Evolutionary conservation across 2,797 vertebrate species (phyloP).

Genomic region (Nannoperca obscura): DNA sequence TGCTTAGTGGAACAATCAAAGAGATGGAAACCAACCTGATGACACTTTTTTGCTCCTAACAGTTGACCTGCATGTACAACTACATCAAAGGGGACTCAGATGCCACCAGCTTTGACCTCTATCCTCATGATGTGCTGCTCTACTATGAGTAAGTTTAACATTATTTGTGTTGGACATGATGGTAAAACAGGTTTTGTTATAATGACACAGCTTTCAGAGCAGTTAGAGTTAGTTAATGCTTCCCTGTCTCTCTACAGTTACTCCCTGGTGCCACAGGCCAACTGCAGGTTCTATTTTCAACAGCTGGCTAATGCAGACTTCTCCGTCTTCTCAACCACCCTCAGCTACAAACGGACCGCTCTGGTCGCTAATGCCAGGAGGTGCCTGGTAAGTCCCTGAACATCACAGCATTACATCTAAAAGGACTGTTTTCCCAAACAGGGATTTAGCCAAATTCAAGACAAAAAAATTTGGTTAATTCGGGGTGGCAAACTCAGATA

Average conservation of each 20-base stretch:
- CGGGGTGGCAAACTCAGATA: too few species aligned
- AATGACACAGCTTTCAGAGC: not conserved
- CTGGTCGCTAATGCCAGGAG: slow-evolving; percentile 74
- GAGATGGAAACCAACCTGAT: not conserved
- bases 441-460: too few species aligned
- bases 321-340: slow-evolving; percentile 72
- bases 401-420: too few species aligned
- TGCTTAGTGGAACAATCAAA: not conserved
- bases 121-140: slow-evolving; percentile 80
- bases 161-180: not conserved
- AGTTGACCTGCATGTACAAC: slow-evolving; percentile 87
- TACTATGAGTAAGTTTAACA: slow-evolving; percentile 81
- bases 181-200: not conserved
- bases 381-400: slow-evolving; percentile 77
- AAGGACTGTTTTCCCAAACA: too few species aligned
- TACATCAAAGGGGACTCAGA: slow-evolving; percentile 53
- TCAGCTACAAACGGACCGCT: slow-evolving; percentile 60
- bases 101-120: slow-evolving; percentile 61
- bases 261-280: slow-evolving; percentile 60
- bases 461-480: too few species aligned
- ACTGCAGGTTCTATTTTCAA: slow-evolving; percentile 78
- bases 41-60: slow-evolving; percentile 10
- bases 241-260: slow-evolving; percentile 65
- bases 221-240: not conserved
- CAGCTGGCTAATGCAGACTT: slow-evolving; percentile 78